These are phyloP conservation scores for Echinarachnius parma DNA, from an alignment of 53 echinoderm and acorn worm genomes.

Conservation along the genomic window DNA sequence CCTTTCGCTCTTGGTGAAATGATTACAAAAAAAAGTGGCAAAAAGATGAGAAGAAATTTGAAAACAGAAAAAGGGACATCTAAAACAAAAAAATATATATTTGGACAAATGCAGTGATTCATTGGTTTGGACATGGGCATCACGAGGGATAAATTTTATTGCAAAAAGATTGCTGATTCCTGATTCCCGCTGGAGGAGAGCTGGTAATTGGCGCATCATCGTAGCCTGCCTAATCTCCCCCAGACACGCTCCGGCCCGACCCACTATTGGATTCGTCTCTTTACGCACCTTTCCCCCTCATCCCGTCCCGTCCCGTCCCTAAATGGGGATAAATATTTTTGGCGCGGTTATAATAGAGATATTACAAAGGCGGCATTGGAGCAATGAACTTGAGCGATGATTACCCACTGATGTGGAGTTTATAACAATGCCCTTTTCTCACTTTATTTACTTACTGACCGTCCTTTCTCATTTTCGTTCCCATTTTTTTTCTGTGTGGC, in stretches of 20 bases:
- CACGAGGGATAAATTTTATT: conserved; percentile 48
- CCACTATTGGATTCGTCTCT: conserved; percentile 44
- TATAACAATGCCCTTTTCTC: conserved; percentile 12
- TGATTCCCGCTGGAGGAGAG: conserved; percentile 20
- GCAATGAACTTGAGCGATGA: conserved; percentile 24
- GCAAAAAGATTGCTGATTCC: conserved; percentile 43
- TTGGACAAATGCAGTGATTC: conserved; percentile 23
- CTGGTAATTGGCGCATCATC: conserved; percentile 51
- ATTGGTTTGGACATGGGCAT: conserved; percentile 15
- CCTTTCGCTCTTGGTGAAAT: conserved; percentile 38
- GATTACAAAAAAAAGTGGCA: conserved; percentile 16
- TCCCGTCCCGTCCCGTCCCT: no score
- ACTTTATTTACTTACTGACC: no score
- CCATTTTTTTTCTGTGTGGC: no score
- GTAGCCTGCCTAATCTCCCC: conserved; percentile 34
- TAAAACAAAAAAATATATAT: no score
- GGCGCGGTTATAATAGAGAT: conserved; percentile 48
- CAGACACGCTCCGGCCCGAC: conserved; percentile 17
- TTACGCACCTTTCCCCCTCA: no score
- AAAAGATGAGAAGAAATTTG: conserved; percentile 16
- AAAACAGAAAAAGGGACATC: not conserved
- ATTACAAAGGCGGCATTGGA: conserved; percentile 33
- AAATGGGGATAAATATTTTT: conserved; percentile 44
- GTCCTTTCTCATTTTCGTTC: no score
- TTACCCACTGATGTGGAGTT: conserved; percentile 5